Percentiles rank a stretch among this genome's conserved stretches.
Evolutionary conservation across 2,797 vertebrate species (phyloP).

Genomic region (Phrynocephalus vlangalii): DNA sequence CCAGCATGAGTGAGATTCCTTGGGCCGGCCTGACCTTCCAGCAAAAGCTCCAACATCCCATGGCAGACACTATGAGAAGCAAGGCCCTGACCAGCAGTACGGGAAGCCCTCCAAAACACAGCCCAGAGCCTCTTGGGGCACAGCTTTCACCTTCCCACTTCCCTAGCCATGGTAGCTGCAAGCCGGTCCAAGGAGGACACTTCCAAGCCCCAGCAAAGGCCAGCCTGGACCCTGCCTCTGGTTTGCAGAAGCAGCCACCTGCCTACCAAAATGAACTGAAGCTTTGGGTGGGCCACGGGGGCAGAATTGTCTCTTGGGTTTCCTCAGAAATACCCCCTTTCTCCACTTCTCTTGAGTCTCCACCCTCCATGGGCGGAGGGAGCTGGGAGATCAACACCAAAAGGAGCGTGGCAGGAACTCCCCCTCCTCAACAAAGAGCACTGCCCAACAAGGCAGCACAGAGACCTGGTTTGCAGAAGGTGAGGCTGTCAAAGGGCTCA

Average conservation of each 20-base stretch:
- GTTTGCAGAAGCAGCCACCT: not conserved
- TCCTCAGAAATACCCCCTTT: not conserved
- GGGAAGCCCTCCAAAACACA: not conserved
- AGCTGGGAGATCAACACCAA: not conserved
- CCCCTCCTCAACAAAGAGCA: not conserved
- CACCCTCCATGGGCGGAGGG: too few species aligned
- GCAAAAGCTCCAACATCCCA: too few species aligned
- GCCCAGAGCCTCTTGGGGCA: not conserved
- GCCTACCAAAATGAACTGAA: not conserved
- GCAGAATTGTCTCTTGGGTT: not conserved
- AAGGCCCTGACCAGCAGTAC: too few species aligned
- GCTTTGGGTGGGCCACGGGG: not conserved
- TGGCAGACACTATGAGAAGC: too few species aligned
- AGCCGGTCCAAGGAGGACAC: not conserved
- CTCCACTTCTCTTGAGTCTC: not conserved
- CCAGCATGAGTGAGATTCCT: not conserved
- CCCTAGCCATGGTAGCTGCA: not conserved
- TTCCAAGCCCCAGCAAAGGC: not conserved
- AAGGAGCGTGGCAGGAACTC: not conserved
- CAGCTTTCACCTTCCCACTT: too few species aligned
- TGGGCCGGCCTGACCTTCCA: too few species aligned
- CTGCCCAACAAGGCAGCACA: rapidly evolving
- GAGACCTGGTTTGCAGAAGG: not conserved
- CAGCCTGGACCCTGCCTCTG: not conserved
- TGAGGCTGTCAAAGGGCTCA: not conserved